A percentile compares a stretch with the other conserved stretches of the same genome.
Conservation (phyloP, 2,797 vertebrate species). For the Tragelaphus oryx region DNA sequence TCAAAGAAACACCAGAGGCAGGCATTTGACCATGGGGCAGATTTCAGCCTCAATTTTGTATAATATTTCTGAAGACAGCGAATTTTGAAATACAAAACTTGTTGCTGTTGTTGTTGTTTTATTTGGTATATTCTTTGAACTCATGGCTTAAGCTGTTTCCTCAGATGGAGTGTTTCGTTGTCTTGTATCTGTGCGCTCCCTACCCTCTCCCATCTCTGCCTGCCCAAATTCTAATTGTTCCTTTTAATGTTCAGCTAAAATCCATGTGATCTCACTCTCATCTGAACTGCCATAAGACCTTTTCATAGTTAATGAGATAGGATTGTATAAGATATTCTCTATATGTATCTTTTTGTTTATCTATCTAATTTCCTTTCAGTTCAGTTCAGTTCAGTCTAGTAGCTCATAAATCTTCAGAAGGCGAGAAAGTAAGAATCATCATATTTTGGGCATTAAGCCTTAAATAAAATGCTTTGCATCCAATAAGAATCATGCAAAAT, state of each 20-base stretch:
- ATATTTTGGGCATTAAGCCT: neutral
- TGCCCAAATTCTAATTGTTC: neutral
- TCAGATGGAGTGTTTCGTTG: accelerated
- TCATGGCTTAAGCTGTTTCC: neutral
- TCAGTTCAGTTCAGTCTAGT: neutral
- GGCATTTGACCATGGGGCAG: neutral
- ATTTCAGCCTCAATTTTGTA: neutral
- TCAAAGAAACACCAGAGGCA: neutral
- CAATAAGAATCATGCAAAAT: neutral
- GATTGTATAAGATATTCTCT: neutral
- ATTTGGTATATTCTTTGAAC: neutral
- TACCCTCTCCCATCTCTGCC: accelerated
- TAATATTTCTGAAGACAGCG: neutral
- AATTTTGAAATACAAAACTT: neutral
- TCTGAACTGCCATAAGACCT: neutral
- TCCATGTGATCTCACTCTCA: neutral
- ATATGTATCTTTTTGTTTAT: neutral
- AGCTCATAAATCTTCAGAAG: neutral
- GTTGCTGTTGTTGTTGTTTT: neutral
- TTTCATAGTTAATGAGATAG: neutral
- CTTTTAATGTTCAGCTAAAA: neutral
- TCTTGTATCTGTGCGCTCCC: neutral
- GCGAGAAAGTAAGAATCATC: neutral
- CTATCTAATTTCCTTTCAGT: neutral
- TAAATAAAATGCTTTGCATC: neutral